Conservation (phyloP, 2,797 vertebrate genomes). For the Furcifer pardalis region DNA sequence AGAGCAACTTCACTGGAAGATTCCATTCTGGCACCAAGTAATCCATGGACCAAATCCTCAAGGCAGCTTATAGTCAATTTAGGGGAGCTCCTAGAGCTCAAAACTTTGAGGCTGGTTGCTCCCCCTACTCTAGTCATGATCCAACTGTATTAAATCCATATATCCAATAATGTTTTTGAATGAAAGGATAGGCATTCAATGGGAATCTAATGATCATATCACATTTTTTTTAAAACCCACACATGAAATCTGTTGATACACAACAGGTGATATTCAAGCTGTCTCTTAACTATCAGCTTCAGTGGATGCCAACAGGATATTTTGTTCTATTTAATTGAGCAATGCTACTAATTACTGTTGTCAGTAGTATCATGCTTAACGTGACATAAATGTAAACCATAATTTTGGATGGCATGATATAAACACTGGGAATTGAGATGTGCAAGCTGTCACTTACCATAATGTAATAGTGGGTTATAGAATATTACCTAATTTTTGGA, state of each 20-base stretch:
- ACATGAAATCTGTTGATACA: slow-evolving; percentile 4
- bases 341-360: slow-evolving; percentile 74
- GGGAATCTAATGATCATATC: background rate
- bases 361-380: slow-evolving; percentile 64
- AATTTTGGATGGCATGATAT: slow-evolving; percentile 61
- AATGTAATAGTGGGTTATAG: slow-evolving; percentile 49
- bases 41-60: background rate
- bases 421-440: slow-evolving; percentile 61
- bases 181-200: slow-evolving; percentile 36
- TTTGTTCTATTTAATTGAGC: slow-evolving; percentile 75
- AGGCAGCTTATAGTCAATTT: too few relatives aligned
- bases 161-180: slow-evolving; percentile 41
- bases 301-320: slow-evolving; percentile 69
- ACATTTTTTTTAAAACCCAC: background rate
- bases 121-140: too few relatives aligned
- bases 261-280: slow-evolving; percentile 66
- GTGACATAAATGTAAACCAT: slow-evolving; percentile 60
- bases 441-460: slow-evolving; percentile 40
- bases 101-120: too few relatives aligned
- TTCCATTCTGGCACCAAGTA: background rate
- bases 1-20: too few relatives aligned
- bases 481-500: slow-evolving; percentile 61
- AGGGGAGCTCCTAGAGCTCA: too few relatives aligned
- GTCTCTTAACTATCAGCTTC: slow-evolving; percentile 71
- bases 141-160: background rate